phyloP scores from a whole-genome alignment of 2,888 invertebrate species.

The Coenonympha glycerion region DNA sequence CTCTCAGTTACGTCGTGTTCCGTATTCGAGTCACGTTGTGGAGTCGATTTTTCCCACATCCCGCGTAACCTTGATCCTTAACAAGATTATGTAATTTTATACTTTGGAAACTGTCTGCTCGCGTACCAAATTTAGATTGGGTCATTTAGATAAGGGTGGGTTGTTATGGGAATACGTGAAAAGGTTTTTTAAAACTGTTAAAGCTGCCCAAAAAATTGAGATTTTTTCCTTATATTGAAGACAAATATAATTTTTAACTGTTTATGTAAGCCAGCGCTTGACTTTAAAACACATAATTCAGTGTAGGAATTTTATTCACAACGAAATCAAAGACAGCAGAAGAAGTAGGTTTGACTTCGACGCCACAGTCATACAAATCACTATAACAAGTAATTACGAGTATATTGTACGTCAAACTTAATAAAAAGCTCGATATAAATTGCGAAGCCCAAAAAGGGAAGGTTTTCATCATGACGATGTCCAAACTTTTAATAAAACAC shows the following conservation, averaged over 20 bases:
- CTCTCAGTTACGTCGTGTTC: constrained; percentile 10
- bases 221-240: too few relatives aligned
- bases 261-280: too few relatives aligned
- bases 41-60: constrained; percentile 27
- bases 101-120: constrained; percentile 15
- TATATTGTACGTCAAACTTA: too few relatives aligned
- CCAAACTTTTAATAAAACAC: constrained; percentile 6
- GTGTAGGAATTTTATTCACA: too few relatives aligned
- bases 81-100: constrained; percentile 23
- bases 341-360: too few relatives aligned
- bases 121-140: constrained; percentile 15
- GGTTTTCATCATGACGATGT: neutral
- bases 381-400: too few relatives aligned
- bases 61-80: constrained; percentile 24
- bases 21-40: constrained; percentile 22
- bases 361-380: too few relatives aligned
- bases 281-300: too few relatives aligned
- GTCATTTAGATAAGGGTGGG: constrained; percentile 14
- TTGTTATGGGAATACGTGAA: neutral
- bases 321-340: too few relatives aligned
- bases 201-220: too few relatives aligned
- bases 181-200: neutral
- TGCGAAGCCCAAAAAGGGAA: neutral
- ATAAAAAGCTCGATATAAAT: neutral
- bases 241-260: too few relatives aligned